A percentile compares a stretch with the other conserved stretches of the same genome.
Conservation (phyloP, 2,797 vertebrate genomes). For the Neosilurus hyrtlii region DNA sequence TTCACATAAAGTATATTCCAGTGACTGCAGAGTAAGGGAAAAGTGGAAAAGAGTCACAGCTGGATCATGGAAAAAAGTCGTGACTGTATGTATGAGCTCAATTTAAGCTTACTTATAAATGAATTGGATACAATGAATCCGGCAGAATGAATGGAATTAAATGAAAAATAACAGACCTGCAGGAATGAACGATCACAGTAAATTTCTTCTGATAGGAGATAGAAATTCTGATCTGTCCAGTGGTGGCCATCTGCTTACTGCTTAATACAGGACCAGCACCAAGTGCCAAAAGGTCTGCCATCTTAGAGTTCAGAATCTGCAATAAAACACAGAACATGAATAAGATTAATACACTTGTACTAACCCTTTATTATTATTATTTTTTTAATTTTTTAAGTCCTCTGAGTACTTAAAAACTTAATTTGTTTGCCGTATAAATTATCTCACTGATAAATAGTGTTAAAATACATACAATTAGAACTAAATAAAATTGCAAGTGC, state of each 20-base stretch:
- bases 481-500: background rate
- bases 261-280: slow-evolving; percentile 64
- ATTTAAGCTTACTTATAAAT: background rate
- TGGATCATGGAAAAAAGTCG: background rate
- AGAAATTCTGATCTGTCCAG: slow-evolving; percentile 76
- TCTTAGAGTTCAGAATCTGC: slow-evolving; percentile 72
- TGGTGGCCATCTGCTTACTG: slow-evolving; percentile 53
- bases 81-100: background rate
- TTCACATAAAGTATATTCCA: background rate
- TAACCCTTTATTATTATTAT: background rate
- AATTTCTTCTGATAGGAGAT: slow-evolving; percentile 79
- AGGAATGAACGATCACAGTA: slow-evolving; percentile 75
- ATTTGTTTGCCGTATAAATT: background rate
- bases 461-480: background rate
- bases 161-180: slow-evolving; percentile 73
- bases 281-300: slow-evolving; percentile 66
- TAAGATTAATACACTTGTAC: background rate
- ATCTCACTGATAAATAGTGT: background rate
- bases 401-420: background rate
- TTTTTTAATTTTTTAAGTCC: background rate
- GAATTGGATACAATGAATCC: background rate
- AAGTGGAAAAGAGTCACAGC: background rate
- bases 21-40: background rate
- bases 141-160: background rate
- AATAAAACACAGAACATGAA: background rate